Base-by-base conservation (phyloP, 2,888 invertebrate genomes). In the Drosophila mayaguana region DNA sequence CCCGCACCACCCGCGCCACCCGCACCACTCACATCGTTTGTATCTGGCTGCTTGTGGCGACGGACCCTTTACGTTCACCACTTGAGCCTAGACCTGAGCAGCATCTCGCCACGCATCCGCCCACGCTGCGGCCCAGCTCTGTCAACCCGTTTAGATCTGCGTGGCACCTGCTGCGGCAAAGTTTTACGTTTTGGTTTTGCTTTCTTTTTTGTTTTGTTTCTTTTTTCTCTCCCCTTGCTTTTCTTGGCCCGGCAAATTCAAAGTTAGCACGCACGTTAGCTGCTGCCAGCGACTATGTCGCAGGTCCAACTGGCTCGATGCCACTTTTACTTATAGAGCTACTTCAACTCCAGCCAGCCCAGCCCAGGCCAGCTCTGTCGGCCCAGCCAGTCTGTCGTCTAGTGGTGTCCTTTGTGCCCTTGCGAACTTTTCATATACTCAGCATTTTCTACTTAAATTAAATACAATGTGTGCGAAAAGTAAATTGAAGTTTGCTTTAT, bases 381-480 rank as follows among this genome's bases (percentile, higher is more conserved):
- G 40, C n/a, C 40, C 42, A 45, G 43, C 14, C 45, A 45, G 22
- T 14, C 43, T 45, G 43, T 36, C 12, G 28, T 43, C 57, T 56
- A 16, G 45, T 45, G 45, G 16, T 16, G 66, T 69, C 69, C 73
- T 74, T 66, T 71, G 66, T 72, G 86, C 71, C 81, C 86, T 80
- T 82, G 82, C 46, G 50, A 80, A 74, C 78, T 83, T 79, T 76
- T 67, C 80, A 72, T 72, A 78, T 72, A 85, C 63, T 80, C 71
- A 65, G 77, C 63, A 77, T 83, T 75, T 79, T 88, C 77, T 77
- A 85, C 87, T 87, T 87, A 87, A 88, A 83, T 85, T 87, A 88
- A 88, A 85, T 81, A 85, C 89, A 85, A 86, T 86, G 89, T 88
- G 84, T 87, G 89, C 75, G 64, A 79, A 86, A 87, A 88, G 81